Percentiles rank a stretch among this genome's conserved stretches.
Conservation (phyloP, 1,140 invertebrate genomes). For the Ostrea denselamellosa region DNA sequence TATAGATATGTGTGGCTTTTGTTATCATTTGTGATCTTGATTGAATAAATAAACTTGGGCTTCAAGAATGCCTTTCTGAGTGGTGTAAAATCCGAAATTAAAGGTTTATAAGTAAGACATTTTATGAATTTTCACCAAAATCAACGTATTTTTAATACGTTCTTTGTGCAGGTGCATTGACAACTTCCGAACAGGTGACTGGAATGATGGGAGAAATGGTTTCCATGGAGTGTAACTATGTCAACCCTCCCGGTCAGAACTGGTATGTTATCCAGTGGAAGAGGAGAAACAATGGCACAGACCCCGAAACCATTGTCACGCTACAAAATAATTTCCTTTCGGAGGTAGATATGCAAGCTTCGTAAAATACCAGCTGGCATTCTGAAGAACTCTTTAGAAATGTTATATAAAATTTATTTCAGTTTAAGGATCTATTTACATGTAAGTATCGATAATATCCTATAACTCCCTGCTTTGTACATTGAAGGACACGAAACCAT, state of each 20-base stretch:
- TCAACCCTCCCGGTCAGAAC: slow-evolving; percentile 5
- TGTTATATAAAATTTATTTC: background rate
- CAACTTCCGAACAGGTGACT: background rate
- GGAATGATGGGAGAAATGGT: slow-evolving; percentile 24
- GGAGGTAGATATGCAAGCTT: background rate
- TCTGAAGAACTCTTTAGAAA: background rate
- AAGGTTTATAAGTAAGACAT: no score
- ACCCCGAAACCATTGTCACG: slow-evolving; percentile 12
- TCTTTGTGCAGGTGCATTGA: background rate
- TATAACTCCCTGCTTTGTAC: background rate
- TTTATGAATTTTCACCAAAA: no score
- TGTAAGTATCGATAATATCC: background rate
- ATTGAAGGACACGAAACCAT: slow-evolving; percentile 19
- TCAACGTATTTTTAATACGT: background rate
- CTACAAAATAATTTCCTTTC: slow-evolving; percentile 5
- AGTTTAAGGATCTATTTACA: background rate
- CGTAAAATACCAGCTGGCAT: background rate
- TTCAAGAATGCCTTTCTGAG: no score
- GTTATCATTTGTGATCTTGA: no score
- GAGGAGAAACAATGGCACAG: slow-evolving; percentile 33
- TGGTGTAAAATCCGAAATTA: no score
- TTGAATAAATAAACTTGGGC: no score
- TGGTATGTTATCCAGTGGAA: slow-evolving; percentile 30
- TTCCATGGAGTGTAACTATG: slow-evolving; percentile 1
- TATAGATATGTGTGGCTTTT: no score